Evolutionary conservation across 2,888 invertebrate genomes (phyloP), one percentile per base, ranked within the genome.

Genomic region (Electrophaes corylata): DNA sequence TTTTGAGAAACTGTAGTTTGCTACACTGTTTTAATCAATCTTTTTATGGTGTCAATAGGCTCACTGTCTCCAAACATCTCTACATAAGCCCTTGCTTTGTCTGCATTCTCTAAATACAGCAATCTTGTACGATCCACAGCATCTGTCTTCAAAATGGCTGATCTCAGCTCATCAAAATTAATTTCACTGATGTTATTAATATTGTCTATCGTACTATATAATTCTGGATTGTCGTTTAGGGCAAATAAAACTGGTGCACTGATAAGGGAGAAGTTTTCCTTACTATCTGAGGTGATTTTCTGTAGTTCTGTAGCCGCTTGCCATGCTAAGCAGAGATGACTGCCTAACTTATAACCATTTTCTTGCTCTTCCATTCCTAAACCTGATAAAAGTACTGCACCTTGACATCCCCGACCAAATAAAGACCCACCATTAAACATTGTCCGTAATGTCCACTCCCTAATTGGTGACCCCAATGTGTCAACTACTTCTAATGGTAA

Each of bases 231-330:
- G 57, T 95, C 92, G 75, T 96, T 94, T 39, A 97, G 85, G 56
- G 97, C 96, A 65, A 96, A 96, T 71, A 97, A 92, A 2, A 97
- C 95, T 0, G 98, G 98, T 2, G 97, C 96, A 73, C 95, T 95
- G 1, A 96, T 95, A 69, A 97, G 83, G 58, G 94, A 95, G 72
- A 94, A 95, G 0, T 93, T 76, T 14, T 85, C 81, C 56, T 85
- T 85, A 94, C 23, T 95, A 92, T 73, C 94, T 81, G 80, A 94
- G 89, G 56, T 93, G 66, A 74, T 74, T 60, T 83, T 87, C 57
- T 87, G 84, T 19, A 89, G 53, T 61, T 92, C 91, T 4, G 80
- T 81, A 0, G 84, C 81, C 0, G 95, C 95, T 92, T 97, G 97
- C 95, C 96, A 96, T 2, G 96, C 96, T 71, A 96, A 92, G 33